phyloP scores from a whole-genome alignment of 2,797 vertebrate genomes.

The Acanthurus leucopareius region DNA sequence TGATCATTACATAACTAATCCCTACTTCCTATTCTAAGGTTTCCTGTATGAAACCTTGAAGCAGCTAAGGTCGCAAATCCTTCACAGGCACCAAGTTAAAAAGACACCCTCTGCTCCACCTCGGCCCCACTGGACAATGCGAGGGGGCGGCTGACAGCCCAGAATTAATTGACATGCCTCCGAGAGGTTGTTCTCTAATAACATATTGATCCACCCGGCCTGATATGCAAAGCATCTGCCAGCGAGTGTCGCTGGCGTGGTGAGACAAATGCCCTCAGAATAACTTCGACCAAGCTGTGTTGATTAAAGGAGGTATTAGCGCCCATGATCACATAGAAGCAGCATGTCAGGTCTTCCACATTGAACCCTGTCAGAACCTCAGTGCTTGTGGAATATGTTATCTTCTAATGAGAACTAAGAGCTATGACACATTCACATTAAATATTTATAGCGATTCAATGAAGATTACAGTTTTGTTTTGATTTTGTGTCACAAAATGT shows the following conservation, averaged over 20 bases:
- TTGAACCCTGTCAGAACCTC: conserved; percentile 46
- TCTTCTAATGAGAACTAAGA: conserved; percentile 43
- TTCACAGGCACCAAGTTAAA: conserved; percentile 53
- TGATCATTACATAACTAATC: conserved; percentile 7
- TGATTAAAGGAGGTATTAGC: conserved; percentile 86
- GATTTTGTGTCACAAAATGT: conserved; percentile 1
- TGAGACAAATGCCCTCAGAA: conserved; percentile 86
- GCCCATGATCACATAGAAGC: conserved; percentile 70
- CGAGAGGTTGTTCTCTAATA: conserved; percentile 94
- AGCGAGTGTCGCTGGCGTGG: conserved; percentile 79
- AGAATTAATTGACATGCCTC: conserved; percentile 92
- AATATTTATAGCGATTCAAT: conserved; percentile 39
- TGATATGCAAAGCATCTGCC: conserved; percentile 92
- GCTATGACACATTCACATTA: conserved; percentile 35
- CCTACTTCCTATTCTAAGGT: conserved; percentile 3
- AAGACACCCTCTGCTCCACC: conserved; percentile 81
- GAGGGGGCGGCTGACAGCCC: conserved; percentile 87
- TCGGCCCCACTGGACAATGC: conserved; percentile 68
- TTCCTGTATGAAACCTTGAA: conserved; percentile 51
- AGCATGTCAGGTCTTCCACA: conserved; percentile 59
- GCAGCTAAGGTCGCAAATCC: conserved; percentile 65
- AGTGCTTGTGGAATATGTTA: conserved; percentile 65
- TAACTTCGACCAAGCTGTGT: conserved; percentile 84
- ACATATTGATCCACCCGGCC: conserved; percentile 91
- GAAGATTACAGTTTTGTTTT: background rate